Base-by-base conservation (phyloP, 2,113 vertebrate genomes). In the Himantopus leucocephalus region DNA sequence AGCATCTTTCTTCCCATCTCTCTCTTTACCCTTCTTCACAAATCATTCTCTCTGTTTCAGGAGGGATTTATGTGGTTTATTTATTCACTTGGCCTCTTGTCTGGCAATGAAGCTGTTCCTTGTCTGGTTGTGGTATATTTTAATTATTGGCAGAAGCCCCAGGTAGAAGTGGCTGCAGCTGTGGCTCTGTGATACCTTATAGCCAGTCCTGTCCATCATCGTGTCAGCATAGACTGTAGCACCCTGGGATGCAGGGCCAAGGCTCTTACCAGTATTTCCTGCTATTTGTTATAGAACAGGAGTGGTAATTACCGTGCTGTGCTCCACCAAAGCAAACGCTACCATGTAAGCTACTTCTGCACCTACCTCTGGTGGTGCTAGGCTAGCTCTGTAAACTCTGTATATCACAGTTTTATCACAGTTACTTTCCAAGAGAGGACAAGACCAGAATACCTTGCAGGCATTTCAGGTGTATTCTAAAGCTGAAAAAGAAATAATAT, bases 111-210 rank as follows among this genome's bases (percentile, higher is more conserved):
- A 88, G 60, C 37, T 45, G 43, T 58, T 95, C 35, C 55, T 92
- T 72, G 35, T 53, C 83, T 70, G 75, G 21, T 83, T 74, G 76
- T 74, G 73, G 80, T 94, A 95, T 90, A 93, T 85, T 93, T 68
- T 90, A 94, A 91, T 80, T 92, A 75, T 30, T 92, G 88, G 59
- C 92, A 92, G 77, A 90, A 92, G 79, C n/a, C 80, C 70, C 77
- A 72, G 76, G 48, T 91, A 81, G 55, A 93, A 94, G 83, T 78
- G 56, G 50, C 75, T 86, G 64, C 82, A 96, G 92, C 86, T 94
- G 82, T 88, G 71, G 74, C 59, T 92, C 56, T 56, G n/a, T 37
- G 77, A 84, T 64, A 77, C 39, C 39, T 76, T 32, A 88, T 13
- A 75, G 37, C 23, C 67, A 80, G 73, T 45, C 45, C 80, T 80